Base-by-base conservation (phyloP, 1,140 invertebrate genomes). In the Drosophila funebris region DNA sequence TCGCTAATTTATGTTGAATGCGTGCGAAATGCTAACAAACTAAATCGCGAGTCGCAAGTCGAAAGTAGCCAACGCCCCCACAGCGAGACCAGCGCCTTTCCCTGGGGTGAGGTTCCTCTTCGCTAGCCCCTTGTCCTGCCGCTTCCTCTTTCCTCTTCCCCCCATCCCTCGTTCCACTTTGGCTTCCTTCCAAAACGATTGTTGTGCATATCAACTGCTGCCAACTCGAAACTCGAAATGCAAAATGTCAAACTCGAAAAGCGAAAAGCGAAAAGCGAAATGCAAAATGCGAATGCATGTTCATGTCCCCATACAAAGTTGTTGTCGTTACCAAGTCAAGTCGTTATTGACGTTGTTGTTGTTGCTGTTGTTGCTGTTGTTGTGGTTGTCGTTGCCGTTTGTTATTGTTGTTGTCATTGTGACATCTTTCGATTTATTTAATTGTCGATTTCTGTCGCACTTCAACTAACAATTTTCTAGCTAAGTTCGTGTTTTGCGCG, bases 11-110 rank as follows among this genome's bases (percentile, higher is more conserved):
- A 87, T 87, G 83, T 82, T 48, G 63, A 83, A 88, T 87, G 82
- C 82, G 82, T 88, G 82, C 83, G 46, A 87, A 87, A 87, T 87
- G 83, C 83, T 63, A 87, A 87, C 82, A 85, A 85, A 87, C 83
- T 70, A 88, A 78, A 54, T 75, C 73, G 48, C 58, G 56, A 57
- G 56, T 67, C n/a, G 20, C 2, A 78, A 83, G 57, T 67, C 68
- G 46, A 44, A 14, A 46, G 14, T 70, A 6, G 36, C 14, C 39
- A 16, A 29, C 37, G 46, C 53, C 64, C 58, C 36, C 63, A 18
- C 37, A 22, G 33, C 58, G 16, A 20, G 52, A 36, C 18, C 56
- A 8, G 46, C 71, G 53, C 57, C 53, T 58, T 29, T 36, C 61
- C 22, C 57, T 50, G 7, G 39, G 39, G 7, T 29, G 39, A 48